These are phyloP conservation scores for Alca torda DNA, from an alignment of 2,797 vertebrate genomes.

Conservation along the genomic window DNA sequence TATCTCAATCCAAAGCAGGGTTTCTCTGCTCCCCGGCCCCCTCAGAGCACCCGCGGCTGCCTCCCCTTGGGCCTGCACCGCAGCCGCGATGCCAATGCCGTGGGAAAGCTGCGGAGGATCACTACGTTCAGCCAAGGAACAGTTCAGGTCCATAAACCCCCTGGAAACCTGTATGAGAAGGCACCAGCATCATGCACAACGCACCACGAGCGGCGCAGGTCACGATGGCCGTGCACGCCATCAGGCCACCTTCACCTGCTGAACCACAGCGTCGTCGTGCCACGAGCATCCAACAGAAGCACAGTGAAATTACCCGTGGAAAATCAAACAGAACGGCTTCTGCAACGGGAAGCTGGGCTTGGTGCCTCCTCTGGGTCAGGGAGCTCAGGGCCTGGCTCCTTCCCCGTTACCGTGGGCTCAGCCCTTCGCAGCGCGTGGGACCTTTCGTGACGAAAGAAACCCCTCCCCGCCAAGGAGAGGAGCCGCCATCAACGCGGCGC, in stretches of 20 bases:
- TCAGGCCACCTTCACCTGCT: neutral
- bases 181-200: fast-evolving
- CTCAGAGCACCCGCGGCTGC: neutral
- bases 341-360: neutral
- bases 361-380: conserved; percentile 8
- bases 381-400: conserved; percentile 2
- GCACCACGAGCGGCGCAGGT: fast-evolving
- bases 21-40: neutral
- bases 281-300: neutral
- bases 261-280: neutral
- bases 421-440: conserved; percentile 91
- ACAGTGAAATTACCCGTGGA: neutral
- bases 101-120: neutral
- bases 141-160: neutral
- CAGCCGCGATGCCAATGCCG: fast-evolving
- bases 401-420: conserved; percentile 82
- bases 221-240: fast-evolving
- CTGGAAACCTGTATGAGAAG: neutral
- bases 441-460: conserved; percentile 90
- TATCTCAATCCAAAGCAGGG: no score
- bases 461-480: conserved; percentile 89
- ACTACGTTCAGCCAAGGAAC: neutral
- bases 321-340: neutral
- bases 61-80: fast-evolving
- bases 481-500: conserved; percentile 86